Base-by-base conservation (phyloP, 2,888 invertebrate genomes). In the Macrosiphum euphorbiae region DNA sequence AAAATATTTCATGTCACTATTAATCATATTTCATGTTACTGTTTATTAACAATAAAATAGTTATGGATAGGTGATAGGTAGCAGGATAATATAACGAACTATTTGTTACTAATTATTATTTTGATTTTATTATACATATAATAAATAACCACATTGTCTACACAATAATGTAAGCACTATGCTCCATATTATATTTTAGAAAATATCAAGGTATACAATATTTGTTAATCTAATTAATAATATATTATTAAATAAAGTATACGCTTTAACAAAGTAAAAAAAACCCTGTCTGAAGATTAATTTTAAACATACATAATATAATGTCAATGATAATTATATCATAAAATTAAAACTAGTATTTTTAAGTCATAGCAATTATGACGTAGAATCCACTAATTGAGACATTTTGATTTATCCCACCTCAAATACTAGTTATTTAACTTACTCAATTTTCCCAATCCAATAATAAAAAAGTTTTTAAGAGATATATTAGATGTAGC, bases 201-300 rank as follows among this genome's bases (percentile, higher is more conserved):
- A 92, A 92, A 92, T 61, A 87, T 87, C 26, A 47, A 50, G n/a
- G 87, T 86, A 52, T 67, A 87, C 86, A 58, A 47, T 47, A 47
- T 47, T 91, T 85, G 3, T 55, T 41, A 41, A 41, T 52, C 52
- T 90, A 90, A 35, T 41, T 88, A 88, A 44, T 61, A 20, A 61
- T 35, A 28, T 35, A 84, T 41, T 28, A 87, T 50, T 92, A 28
- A 67, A 92, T 87, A 50, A 87, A 67, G 61, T 41, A 50, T 87
- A 87, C 44, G 61, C 4, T 61, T 61, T 87, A 92, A 61, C 47
- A 61, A 87, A 92, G 47, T 87, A 85, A 86, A 92, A 92, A 92
- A 88, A 91, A 91, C 92, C 92, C 92, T 92, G 92, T 92, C 5
- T 20, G 67, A 92, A 88, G 50, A 87, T 67, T 87, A 52, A 50